Evolutionary conservation across 2,113 vertebrate species (phyloP), one percentile per base, ranked within the genome.

Genomic region (Ceuthmochares aereus): DNA sequence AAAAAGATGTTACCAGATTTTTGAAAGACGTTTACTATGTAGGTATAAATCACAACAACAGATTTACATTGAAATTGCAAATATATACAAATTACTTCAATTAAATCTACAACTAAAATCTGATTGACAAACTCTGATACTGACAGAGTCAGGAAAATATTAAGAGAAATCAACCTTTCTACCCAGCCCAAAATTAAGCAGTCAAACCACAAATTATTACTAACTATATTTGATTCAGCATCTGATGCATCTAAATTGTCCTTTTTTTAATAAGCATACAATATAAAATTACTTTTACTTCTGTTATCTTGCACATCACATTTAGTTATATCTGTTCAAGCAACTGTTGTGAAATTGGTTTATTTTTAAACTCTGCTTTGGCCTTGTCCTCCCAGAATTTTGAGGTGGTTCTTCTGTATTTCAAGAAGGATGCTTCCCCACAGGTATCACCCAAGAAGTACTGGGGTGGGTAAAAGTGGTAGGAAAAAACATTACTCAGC

Each of bases 271-370:
- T 58, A 54, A 68, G 17, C 14, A 34, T 37, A 67, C 5, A 30
- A n/a, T 37, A 54, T 32, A 63, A 62, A 93, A 36, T 30, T 15
- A 89, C 34, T 77, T 59, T 92, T 70, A 69, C 8, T 47, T 84
- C 89, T 95, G 86, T 92, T 93, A 95, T 34, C 36, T 96, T 96
- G 93, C 86, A 96, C 69, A 96, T 86, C 80, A 95, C 89, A 96
- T 79, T 90, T 36, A 75, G 23, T 94, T 27, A 55, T 2, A 47
- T 79, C 66, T 72, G 37, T 43, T 73, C 37, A 91, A 21, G 70
- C 89, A 87, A 17, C 23, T 83, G 22, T 54, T 83, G 22, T 30
- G 66, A 88, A 92, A 18, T 4, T 2, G 83, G 23, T 36, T 89
- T 75, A 51, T 37, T 40, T 77, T 89, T 49, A 55, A 47, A 64